Evolutionary conservation across 2,113 vertebrate genomes (phyloP), one percentile per base, ranked within the genome.

Genomic region (Pachypanchax playfairii): DNA sequence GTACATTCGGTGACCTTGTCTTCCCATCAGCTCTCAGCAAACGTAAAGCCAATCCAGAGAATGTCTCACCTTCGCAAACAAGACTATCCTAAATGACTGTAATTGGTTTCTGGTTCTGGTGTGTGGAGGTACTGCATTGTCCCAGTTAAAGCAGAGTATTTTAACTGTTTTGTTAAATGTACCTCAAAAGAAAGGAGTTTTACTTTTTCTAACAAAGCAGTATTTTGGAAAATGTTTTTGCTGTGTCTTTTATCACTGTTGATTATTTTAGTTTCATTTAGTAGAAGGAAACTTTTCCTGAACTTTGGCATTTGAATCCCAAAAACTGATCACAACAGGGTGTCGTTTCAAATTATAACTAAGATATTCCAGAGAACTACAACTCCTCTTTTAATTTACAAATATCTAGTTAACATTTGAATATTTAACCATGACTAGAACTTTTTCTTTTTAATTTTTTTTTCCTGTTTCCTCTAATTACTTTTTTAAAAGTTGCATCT

Each of bases 1-100:
- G 95, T 96, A 94, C 90, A 93, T 94, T 93, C 94, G 91, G 88
- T 94, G 95, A 96, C 96, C 96, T 96, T 95, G 94, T 94, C 94
- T 92, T 91, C 92, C 93, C 93, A 91, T 97, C 95, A 96, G 91
- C 92, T 93, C 93, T 96, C 95, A 95, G 78, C 61, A n/a, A 83
- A 83, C 85, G 82, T 87, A 84, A 88, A 88, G 85, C 69, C 87
- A 84, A 87, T 85, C 70, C 84, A 70, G 76, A 62, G 73, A 78
- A 80, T 52, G 82, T 84, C 83, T 84, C 83, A 87, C 83, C 86
- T 86, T 80, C 79, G 74, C 66, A 68, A 85, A 85, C 66, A 49
- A 49, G 80, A 76, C 71, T 24, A 14, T 75, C 46, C 74, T 85
- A 83, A 88, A 82, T 82, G 77, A 85, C 76, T 68, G 73, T 80